Evolutionary conservation across 2,797 vertebrate genomes (phyloP).

Genomic region (Gouania willdenowi): DNA sequence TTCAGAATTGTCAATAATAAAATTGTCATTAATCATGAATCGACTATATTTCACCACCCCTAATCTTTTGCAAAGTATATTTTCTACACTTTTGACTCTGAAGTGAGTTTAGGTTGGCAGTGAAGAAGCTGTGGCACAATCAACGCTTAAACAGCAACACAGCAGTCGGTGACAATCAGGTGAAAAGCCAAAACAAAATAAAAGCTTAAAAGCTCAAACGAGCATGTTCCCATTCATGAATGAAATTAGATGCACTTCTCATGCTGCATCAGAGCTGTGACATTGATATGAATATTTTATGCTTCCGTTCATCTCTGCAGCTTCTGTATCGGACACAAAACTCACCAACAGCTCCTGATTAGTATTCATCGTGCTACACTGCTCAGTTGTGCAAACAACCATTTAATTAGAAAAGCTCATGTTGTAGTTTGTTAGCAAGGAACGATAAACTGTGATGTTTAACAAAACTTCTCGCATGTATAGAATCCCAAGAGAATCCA

Average conservation of each 20-base stretch:
- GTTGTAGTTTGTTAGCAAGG: conserved; percentile 31
- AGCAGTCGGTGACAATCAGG: too few relatives aligned
- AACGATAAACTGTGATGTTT: conserved; percentile 29
- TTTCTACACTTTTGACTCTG: too few relatives aligned
- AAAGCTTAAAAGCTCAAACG: conserved; percentile 1
- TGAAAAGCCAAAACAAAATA: too few relatives aligned
- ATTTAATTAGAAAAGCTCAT: conserved; percentile 47
- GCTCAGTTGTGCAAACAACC: conserved; percentile 37
- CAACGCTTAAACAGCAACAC: too few relatives aligned
- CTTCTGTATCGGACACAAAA: conserved; percentile 16
- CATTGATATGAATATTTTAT: conserved; percentile 6
- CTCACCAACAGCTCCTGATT: conserved; percentile 37
- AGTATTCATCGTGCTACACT: conserved; percentile 33
- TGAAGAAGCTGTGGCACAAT: too few relatives aligned
- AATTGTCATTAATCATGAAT: too few relatives aligned
- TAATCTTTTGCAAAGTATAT: too few relatives aligned
- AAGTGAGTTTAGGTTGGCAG: too few relatives aligned
- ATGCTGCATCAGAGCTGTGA: too few relatives aligned
- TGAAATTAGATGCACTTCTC: conserved; percentile 24
- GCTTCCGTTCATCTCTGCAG: not conserved
- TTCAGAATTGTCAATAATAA: too few relatives aligned
- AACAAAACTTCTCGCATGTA: conserved; percentile 18
- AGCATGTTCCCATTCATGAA: conserved; percentile 31
- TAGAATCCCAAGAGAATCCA: conserved; percentile 11
- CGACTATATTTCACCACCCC: too few relatives aligned